A percentile compares a stretch with the other conserved stretches of the same genome.
These are phyloP conservation scores for Thalassarche chlororhynchos DNA, from an alignment of 2,113 vertebrate species.

Conservation along the genomic window DNA sequence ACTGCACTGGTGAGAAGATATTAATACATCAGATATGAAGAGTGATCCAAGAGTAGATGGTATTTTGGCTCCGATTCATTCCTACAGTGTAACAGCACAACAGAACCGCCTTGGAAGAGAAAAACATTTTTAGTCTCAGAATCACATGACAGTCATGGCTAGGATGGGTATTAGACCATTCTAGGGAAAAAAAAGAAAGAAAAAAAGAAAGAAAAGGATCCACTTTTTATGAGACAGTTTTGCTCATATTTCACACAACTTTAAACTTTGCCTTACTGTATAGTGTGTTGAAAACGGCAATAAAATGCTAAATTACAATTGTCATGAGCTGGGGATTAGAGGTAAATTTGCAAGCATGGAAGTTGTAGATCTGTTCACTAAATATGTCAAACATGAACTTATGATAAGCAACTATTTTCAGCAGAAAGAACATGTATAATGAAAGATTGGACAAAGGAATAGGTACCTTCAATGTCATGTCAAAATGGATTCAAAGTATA, in stretches of 20 bases:
- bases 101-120: neutral
- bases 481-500: neutral
- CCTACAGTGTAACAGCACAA: neutral
- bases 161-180: neutral
- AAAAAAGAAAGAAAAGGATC: fast-evolving
- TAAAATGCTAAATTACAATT: neutral
- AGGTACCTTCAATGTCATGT: neutral
- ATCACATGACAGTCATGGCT: neutral
- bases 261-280: neutral
- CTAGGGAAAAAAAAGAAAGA: fast-evolving
- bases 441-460: neutral
- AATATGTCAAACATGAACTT: neutral
- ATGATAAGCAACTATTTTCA: neutral
- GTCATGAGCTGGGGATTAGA: neutral
- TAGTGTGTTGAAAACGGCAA: neutral
- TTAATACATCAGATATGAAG: neutral
- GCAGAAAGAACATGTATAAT: neutral
- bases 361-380: neutral
- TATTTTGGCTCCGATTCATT: neutral
- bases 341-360: neutral
- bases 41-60: neutral
- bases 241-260: neutral
- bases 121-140: neutral
- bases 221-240: neutral
- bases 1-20: neutral